These are phyloP conservation scores for Pogonophryne albipinna DNA, from an alignment of 2,797 vertebrate species.

Conservation along the genomic window DNA sequence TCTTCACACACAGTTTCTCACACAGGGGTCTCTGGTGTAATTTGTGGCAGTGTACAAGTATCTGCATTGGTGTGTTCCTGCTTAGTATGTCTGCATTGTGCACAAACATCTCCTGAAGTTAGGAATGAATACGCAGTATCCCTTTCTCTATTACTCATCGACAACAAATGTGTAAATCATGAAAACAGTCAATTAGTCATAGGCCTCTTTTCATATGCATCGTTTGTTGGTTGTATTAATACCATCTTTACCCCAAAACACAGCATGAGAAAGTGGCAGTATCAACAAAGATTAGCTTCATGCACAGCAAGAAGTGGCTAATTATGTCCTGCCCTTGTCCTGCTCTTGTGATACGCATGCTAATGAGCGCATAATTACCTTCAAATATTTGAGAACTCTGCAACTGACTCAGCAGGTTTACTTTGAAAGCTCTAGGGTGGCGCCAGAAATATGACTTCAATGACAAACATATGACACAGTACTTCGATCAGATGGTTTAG, in stretches of 20 bases:
- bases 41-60: constrained; percentile 13
- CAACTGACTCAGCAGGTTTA: constrained; percentile 66
- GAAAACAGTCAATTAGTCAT: background rate
- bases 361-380: constrained; percentile 69
- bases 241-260: constrained; percentile 12
- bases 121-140: background rate
- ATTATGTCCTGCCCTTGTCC: constrained; percentile 63
- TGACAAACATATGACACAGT: background rate
- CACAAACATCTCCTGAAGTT: constrained; percentile 20
- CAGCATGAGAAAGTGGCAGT: constrained; percentile 28
- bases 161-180: background rate
- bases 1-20: constrained; percentile 29
- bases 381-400: constrained; percentile 58
- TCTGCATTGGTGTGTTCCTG: constrained; percentile 12
- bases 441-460: constrained; percentile 25
- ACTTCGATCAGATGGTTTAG: background rate
- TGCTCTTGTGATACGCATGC: constrained; percentile 58
- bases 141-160: constrained; percentile 1
- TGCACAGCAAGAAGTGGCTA: constrained; percentile 53
- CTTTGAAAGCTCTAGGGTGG: constrained; percentile 34
- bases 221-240: constrained; percentile 20
- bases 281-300: constrained; percentile 58
- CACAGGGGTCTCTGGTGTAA: constrained; percentile 41
- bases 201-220: background rate
- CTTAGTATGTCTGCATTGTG: constrained; percentile 45